Base-by-base conservation (phyloP, 2,113 vertebrate genomes). In the Talpa occidentalis region DNA sequence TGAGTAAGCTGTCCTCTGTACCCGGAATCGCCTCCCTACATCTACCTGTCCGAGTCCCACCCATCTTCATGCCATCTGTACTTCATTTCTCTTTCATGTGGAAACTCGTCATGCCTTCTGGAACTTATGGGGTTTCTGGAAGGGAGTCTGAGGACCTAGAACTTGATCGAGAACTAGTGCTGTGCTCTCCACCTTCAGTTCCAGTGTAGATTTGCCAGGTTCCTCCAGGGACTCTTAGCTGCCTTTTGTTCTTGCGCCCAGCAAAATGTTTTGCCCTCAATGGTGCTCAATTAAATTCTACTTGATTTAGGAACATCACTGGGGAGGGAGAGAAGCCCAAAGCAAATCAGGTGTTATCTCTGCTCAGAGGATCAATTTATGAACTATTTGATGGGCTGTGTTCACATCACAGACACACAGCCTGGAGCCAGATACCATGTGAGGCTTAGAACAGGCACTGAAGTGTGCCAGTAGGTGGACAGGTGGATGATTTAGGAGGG, bases 401-500 rank as follows among this genome's bases (percentile, higher is more conserved):
- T 1, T 47, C 22, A 21, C 44, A 17, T 28, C 69, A 15, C 1
- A 1, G 74, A 56, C 26, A 60, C 0, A 0, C 16, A n/a, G 35
- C 69, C 76, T 30, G 40, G 32, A 42, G 35, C 60, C 76, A 67
- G 59, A 56, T 0, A 19, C 12, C 28, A 2, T 0, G 2, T 0
- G 54, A 87, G 56, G 56, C 56, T 28, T 5, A 30, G 82, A 28
- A 52, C 56, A 11, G 28, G 64, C 69, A 30, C 37, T 40, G 64
- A 76, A 74, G 42, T 10, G 4, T 0, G 1, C 40, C 64, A 17
- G 49, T 2, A n/a, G 24, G 3, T 0, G 0, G 59, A 1, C 5
- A 22, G 54, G 3, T 3, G 64, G 66, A 59, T 11, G 74, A 32
- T 9, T 3, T 10, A 19, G 11, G 69, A 44, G 52, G 21, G 10